These are phyloP conservation scores for Clitarchus hookeri DNA, from an alignment of 2,888 invertebrate species.

Conservation along the genomic window DNA sequence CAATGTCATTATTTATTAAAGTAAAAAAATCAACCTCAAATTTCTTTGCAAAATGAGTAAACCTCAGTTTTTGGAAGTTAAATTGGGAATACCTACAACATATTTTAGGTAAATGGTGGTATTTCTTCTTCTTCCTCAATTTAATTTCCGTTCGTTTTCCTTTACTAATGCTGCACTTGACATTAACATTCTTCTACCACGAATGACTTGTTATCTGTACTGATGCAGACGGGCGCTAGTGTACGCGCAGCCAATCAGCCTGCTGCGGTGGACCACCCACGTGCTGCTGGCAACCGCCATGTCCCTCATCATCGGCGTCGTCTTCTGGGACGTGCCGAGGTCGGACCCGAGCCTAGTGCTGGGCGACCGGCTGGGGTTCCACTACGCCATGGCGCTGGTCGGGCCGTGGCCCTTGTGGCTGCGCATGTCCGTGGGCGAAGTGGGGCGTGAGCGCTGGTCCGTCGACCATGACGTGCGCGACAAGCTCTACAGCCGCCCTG, in stretches of 20 bases:
- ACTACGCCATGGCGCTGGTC: slow-evolving; percentile 80
- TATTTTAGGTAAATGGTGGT: too few relatives aligned
- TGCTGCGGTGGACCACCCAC: slow-evolving; percentile 77
- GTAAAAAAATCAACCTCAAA: too few relatives aligned
- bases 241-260: slow-evolving; percentile 84
- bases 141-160: too few relatives aligned
- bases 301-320: slow-evolving; percentile 81
- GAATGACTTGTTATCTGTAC: neutral
- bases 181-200: too few relatives aligned
- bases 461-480: slow-evolving; percentile 81
- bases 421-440: slow-evolving; percentile 61
- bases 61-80: too few relatives aligned
- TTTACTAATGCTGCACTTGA: too few relatives aligned
- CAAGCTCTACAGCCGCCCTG: slow-evolving; percentile 76
- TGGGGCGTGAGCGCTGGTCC: slow-evolving; percentile 56
- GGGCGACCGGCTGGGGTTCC: slow-evolving; percentile 65
- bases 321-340: slow-evolving; percentile 87
- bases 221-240: slow-evolving; percentile 57
- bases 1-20: too few relatives aligned
- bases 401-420: slow-evolving; percentile 78
- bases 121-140: too few relatives aligned
- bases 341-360: slow-evolving; percentile 66
- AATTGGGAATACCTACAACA: too few relatives aligned
- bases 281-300: slow-evolving; percentile 79
- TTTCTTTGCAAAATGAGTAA: too few relatives aligned